These are phyloP conservation scores for Pelodiscus sinensis DNA, from an alignment of 2,113 vertebrate genomes.

Conservation along the genomic window DNA sequence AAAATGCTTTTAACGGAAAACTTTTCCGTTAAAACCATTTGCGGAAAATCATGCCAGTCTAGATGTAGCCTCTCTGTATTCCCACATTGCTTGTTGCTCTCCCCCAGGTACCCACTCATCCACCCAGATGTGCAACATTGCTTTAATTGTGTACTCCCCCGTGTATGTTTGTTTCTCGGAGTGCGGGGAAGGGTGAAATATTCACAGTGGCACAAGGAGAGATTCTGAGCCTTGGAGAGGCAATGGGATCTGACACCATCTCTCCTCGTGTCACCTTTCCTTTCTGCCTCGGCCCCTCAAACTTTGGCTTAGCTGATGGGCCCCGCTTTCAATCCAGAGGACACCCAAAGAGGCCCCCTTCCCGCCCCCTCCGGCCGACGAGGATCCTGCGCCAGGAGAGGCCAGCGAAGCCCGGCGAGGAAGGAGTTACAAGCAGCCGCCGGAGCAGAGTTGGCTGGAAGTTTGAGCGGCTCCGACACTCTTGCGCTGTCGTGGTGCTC, in stretches of 20 bases:
- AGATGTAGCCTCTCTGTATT: no score
- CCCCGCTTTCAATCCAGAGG: neutral
- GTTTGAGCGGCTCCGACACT: conserved; percentile 58
- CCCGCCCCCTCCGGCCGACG: neutral
- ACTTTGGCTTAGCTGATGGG: neutral
- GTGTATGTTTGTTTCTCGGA: neutral
- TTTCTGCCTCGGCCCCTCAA: conserved; percentile 35
- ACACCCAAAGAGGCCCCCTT: neutral
- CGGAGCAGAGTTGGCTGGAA: conserved; percentile 52
- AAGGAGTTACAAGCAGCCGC: conserved; percentile 66
- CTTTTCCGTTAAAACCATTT: no score
- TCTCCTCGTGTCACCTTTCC: conserved; percentile 52
- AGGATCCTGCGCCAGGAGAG: accelerated
- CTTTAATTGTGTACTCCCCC: conserved; percentile 3
- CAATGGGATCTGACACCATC: conserved; percentile 62
- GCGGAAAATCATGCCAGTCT: no score
- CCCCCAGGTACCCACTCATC: neutral
- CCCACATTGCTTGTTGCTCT: neutral
- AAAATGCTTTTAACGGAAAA: no score
- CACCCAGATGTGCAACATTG: neutral
- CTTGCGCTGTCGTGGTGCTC: conserved; percentile 49
- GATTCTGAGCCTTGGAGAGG: neutral
- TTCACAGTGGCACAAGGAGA: conserved; percentile 60
- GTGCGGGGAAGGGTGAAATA: conserved; percentile 58
- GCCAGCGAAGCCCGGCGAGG: neutral